Conservation (phyloP, 2,797 vertebrate species). For the Hippocampus kuda region DNA sequence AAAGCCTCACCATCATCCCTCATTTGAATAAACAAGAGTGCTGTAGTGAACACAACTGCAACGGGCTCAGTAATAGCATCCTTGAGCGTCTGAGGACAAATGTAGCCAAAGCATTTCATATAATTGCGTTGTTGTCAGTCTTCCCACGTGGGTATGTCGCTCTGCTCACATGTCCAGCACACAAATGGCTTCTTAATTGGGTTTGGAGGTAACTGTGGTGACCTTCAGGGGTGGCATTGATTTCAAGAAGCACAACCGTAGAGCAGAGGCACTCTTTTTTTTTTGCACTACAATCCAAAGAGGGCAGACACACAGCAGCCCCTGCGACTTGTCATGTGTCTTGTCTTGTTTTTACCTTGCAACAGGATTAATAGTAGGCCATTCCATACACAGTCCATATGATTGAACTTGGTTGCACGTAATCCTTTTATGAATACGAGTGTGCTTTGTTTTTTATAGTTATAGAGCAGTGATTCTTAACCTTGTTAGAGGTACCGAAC, state of each 20-base stretch:
- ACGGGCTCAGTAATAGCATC: not conserved
- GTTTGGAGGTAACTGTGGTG: conserved; percentile 1
- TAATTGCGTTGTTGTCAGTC: conserved; percentile 1
- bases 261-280: not conserved
- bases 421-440: not conserved
- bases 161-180: not conserved
- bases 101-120: not conserved
- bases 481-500: no score
- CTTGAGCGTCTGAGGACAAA: not conserved
- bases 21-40: not conserved
- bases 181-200: conserved; percentile 3
- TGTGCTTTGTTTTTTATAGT: not conserved
- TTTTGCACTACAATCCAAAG: not conserved
- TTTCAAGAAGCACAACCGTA: not conserved
- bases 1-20: not conserved
- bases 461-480: not conserved
- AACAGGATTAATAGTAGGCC: not conserved
- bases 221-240: not conserved
- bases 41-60: not conserved
- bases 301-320: not conserved
- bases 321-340: not conserved
- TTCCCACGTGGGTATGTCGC: not conserved
- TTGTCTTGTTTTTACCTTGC: not conserved
- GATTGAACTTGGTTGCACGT: not conserved
- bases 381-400: not conserved